Percentiles rank a stretch among this genome's conserved stretches.
phyloP scores from a whole-genome alignment of 2,888 invertebrate species.

The Drosophila anceps region DNA sequence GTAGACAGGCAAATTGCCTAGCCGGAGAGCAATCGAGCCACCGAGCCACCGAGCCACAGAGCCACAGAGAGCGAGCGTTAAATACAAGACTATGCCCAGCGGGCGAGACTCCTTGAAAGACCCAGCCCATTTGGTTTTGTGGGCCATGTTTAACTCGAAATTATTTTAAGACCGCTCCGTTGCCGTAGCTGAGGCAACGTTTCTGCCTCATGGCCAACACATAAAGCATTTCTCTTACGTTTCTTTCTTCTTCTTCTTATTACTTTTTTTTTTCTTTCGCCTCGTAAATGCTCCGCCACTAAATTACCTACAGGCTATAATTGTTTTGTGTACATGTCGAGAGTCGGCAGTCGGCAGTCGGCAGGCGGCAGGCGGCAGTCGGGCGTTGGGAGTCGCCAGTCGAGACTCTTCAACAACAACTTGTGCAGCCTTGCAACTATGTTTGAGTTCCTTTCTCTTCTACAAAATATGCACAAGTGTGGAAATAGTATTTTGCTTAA shows the following conservation, averaged over 20 bases:
- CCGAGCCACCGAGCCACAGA: conserved; percentile 28
- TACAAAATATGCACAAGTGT: conserved; percentile 50
- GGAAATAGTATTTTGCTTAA: conserved; percentile 43
- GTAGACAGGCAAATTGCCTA: conserved; percentile 66
- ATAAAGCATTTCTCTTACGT: conserved; percentile 60
- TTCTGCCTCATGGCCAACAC: conserved; percentile 56
- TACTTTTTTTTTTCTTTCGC: conserved; percentile 10
- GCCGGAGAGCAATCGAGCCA: not conserved
- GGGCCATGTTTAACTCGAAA: conserved; percentile 77
- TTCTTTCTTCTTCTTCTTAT: conserved; percentile 5
- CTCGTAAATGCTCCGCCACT: conserved; percentile 73
- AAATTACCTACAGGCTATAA: conserved; percentile 80
- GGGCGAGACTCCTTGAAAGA: conserved; percentile 30
- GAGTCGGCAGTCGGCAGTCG: conserved; percentile 23
- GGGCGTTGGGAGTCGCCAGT: not conserved
- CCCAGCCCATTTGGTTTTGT: conserved; percentile 47
- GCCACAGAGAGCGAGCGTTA: conserved; percentile 19
- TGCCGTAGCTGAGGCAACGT: conserved; percentile 38
- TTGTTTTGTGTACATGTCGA: conserved; percentile 74
- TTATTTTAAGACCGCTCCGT: conserved; percentile 73
- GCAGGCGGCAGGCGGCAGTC: conserved; percentile 7
- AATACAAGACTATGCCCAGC: conserved; percentile 46
- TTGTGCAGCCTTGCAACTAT: conserved; percentile 50
- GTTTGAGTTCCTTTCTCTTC: conserved; percentile 14
- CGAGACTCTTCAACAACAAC: conserved; percentile 29